Base-by-base conservation (phyloP, 2,113 vertebrate species). In the Ceyx melanurus region DNA sequence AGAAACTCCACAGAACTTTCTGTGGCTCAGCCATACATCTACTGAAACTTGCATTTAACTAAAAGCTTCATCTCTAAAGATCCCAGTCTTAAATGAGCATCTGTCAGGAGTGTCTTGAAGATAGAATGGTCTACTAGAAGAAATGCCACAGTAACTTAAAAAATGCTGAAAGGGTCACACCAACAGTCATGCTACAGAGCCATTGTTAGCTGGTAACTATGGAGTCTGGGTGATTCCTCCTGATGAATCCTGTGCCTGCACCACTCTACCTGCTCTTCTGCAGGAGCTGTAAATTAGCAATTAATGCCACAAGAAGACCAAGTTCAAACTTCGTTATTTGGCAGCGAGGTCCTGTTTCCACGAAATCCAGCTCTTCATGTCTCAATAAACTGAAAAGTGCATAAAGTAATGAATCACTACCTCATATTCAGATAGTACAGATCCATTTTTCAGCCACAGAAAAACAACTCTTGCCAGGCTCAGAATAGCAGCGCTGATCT, bases 381-480 rank as follows among this genome's bases (percentile, higher is more conserved):
- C 91, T 95, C 86, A 76, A 57, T 90, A 76, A 92, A 88, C 29
- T 92, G 92, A 92, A 78, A 92, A 91, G 82, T 83, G 56, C 79
- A 94, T 71, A 16, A 91, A 64, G 68, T 90, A 93, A 94, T 94
- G 89, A 96, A 94, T 94, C 88, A 86, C 75, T 35, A 57, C 88
- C 76, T 96, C 77, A 91, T 87, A 94, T 75, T 90, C 86, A 88
- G 62, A 93, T 94, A 95, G 87, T 73, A 73, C 81, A 88, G 89
- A 82, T 67, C 86, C 89, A 93, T 91, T 95, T 88, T 94, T 95
- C 81, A 94, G 86, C 54, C 74, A 72, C 45, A 84, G 70, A 82
- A 95, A 91, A 95, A 33, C 72, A 94, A 54, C 40, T 31, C 42
- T 94, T 81, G 40, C 81, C 43, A 83, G 91, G 65, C 65, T 78